phyloP scores from a whole-genome alignment of 1,140 invertebrate species.

The Diprion similis region DNA sequence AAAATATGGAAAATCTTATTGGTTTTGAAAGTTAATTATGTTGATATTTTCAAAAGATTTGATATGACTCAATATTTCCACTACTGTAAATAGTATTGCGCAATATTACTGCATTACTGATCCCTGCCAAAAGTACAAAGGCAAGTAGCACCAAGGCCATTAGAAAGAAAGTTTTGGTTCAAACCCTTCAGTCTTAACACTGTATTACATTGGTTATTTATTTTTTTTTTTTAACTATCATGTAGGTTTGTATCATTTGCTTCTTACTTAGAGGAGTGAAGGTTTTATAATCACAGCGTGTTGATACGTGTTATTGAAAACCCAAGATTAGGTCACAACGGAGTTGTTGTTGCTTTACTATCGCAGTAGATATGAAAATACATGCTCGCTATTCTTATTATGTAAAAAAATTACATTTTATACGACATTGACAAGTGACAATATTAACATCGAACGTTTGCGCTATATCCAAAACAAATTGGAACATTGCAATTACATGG shows the following conservation, averaged over 20 bases:
- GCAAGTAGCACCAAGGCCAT: too few species aligned
- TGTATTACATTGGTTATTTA: too few species aligned
- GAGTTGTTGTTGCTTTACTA: not conserved
- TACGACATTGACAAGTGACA: not conserved
- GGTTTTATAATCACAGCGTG: not conserved
- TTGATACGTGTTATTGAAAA: not conserved
- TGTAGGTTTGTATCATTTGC: too few species aligned
- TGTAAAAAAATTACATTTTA: not conserved
- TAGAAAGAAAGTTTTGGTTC: too few species aligned
- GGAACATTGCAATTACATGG: not conserved
- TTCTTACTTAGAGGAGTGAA: too few species aligned
- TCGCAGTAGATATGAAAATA: not conserved
- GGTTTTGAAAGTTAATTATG: too few species aligned
- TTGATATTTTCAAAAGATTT: not conserved
- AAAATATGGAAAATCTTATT: too few species aligned
- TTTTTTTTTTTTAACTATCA: too few species aligned
- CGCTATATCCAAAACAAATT: not conserved
- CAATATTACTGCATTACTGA: not conserved
- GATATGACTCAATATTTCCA: not conserved
- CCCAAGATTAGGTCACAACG: not conserved
- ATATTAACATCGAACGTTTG: not conserved
- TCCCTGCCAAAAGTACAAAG: not conserved
- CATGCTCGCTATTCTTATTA: not conserved
- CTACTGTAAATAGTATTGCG: not conserved
- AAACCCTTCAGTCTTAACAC: too few species aligned